Percentiles rank a stretch among this genome's conserved stretches.
These are phyloP conservation scores for Zaprionus lineosus DNA, from an alignment of 2,888 invertebrate genomes.

Conservation along the genomic window DNA sequence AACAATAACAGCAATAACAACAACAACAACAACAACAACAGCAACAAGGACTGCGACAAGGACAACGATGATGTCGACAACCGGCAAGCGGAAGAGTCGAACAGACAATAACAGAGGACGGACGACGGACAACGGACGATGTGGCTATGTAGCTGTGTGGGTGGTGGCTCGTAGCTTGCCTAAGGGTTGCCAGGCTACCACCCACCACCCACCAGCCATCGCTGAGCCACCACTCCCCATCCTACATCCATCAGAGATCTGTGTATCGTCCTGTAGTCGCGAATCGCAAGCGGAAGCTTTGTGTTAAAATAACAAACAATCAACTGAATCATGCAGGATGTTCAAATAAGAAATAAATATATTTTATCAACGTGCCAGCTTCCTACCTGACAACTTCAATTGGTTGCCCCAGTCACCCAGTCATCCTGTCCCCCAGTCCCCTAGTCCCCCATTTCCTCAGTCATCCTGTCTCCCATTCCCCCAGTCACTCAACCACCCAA, in stretches of 20 bases:
- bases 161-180: neutral
- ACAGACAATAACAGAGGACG: constrained; percentile 35
- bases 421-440: neutral
- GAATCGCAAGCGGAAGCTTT: constrained; percentile 68
- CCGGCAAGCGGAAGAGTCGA: constrained; percentile 64
- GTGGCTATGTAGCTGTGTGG: neutral
- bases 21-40: constrained; percentile 20
- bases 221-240: too few relatives aligned
- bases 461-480: neutral
- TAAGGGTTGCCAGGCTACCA: neutral
- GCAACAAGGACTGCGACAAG: constrained; percentile 38
- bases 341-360: constrained; percentile 78
- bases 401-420: constrained; percentile 15
- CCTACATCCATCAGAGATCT: too few relatives aligned
- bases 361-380: constrained; percentile 58
- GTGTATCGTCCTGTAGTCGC: constrained; percentile 18
- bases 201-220: neutral
- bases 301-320: constrained; percentile 79
- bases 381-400: constrained; percentile 59
- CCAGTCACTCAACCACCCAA: neutral
- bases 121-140: neutral
- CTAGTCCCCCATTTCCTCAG: neutral
- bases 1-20: constrained; percentile 23
- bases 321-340: constrained; percentile 76
- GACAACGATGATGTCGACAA: constrained; percentile 51